These are phyloP conservation scores for Apodemia hepburni DNA, from an alignment of 2,888 invertebrate species.

Conservation along the genomic window DNA sequence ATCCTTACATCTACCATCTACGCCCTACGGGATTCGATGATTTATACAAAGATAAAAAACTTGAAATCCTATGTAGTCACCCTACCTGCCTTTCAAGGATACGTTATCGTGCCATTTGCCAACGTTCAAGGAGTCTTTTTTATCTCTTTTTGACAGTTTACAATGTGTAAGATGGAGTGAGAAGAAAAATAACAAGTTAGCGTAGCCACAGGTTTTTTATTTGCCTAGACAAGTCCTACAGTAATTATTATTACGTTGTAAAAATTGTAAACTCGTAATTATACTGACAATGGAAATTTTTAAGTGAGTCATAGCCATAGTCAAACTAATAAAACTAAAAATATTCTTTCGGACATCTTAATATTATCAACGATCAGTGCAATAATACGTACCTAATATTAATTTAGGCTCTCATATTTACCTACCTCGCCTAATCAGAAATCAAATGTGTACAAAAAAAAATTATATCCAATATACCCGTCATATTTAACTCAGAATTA, in stretches of 20 bases:
- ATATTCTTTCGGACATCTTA: not conserved
- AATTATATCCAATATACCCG: too few species aligned
- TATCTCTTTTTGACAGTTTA: not conserved
- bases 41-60: not conserved
- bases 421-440: too few species aligned
- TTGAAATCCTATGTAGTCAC: not conserved
- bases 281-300: not conserved
- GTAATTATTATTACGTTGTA: not conserved
- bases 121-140: conserved; percentile 1
- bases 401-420: too few species aligned
- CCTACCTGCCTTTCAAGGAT: conserved; percentile 6
- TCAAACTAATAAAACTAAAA: not conserved
- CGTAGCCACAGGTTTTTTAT: not conserved
- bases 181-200: conserved; percentile 15
- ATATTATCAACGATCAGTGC: too few species aligned
- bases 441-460: too few species aligned
- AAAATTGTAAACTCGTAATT: not conserved
- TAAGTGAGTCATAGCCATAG: not conserved
- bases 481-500: too few species aligned
- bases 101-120: not conserved
- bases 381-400: too few species aligned
- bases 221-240: not conserved
- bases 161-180: not conserved
- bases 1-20: not conserved
- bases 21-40: not conserved